Evolutionary conservation across 2,113 vertebrate species (phyloP), one percentile per base, ranked within the genome.

Genomic region (Variabilichromis moorii): DNA sequence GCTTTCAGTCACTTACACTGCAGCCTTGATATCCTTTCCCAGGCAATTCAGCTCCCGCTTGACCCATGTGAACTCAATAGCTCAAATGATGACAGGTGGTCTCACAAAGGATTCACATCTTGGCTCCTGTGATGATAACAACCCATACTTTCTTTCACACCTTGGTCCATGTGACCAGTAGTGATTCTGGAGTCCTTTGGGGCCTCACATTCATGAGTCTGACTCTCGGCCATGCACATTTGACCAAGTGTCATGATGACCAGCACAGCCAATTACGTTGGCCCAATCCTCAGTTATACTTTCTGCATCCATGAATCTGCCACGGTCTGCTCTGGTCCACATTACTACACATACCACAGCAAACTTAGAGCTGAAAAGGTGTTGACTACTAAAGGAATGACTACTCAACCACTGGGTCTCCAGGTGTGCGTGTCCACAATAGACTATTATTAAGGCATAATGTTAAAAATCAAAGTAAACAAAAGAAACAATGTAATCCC

Each of bases 281-380:
- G 0, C 31, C 6, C 1, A 66, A n/a, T 11, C 61, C 33, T 66
- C 33, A 11, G 33, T 37, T 66, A 66, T 66, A 35, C 17, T 66
- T 66, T 66, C 17, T 37, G 10, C 61, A 13, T 21, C 19, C 33
- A 66, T 8, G 31, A 66, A 13, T 66, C 61, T 37, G 19, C 61
- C 33, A 66, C 0, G 0, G 61, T 66, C 61, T 12, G 31, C 3
- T 66, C 17, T n/a, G 31, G 61, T 66, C 31, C 17, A 63, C 0
- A 63, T n/a, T n/a, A 63, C 59, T 33, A 66, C 31, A 66, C 31
- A 35, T n/a, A 66, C 61, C 61, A 31, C 61, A 66, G 61, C 16
- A 63, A 63, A 63, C 31, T 5, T 63, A 7, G 9, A 1, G 61
- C 61, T 35, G 54, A 31, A 28, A 59, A 17, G 14, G 14, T 59